Evolutionary conservation across 30 jellyfish, hydroid and myxozoan species (phyloP), one percentile per base, ranked within the genome.

Genomic region (Clytia hemisphaerica): DNA sequence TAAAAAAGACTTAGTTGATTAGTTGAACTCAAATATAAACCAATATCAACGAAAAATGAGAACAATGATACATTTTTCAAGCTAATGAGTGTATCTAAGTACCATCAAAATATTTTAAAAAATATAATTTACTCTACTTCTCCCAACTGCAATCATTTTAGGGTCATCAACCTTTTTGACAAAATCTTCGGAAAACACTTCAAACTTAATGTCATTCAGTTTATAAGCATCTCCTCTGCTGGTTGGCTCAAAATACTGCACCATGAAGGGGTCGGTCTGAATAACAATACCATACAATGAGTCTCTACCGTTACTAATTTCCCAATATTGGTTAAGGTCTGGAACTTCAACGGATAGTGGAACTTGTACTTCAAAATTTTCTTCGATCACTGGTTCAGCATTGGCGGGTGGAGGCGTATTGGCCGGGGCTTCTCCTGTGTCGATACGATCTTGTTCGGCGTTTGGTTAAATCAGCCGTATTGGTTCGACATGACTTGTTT

Each of bases 111-210:
- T 10, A 12, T 14, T 25, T 53, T 53, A 53, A 64, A 64, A 64
- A 64, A 34, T n/a, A 15, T 64, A 64, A 37, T 64, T 64, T 37
- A 64, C 77, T 64, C 76, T 12, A 26, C 75, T 64, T 64, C 34
- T 64, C 6, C 76, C 77, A 44, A 42, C 77, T 15, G 77, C 37
- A 44, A 38, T 38, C 12, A 64, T 15, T 44, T n/a, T 6, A 31
- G 77, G 75, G 22, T 29, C 73, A 9, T 59, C 9, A 26, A 9
- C 24, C 63, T 42, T 59, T 59, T 29, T 14, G 21, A 64, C 75
- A 37, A 64, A 64, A 26, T 34, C 77, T 53, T 53, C 67, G 14
- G 64, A 14, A 25, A 59, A 29, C 6, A 59, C 73, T 59, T 59
- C 73, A 29, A 59, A 51, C 66, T 51, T 51, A 7, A 51, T 12